Conservation (phyloP, 2,888 invertebrate genomes). For the Venusia cambrica region DNA sequence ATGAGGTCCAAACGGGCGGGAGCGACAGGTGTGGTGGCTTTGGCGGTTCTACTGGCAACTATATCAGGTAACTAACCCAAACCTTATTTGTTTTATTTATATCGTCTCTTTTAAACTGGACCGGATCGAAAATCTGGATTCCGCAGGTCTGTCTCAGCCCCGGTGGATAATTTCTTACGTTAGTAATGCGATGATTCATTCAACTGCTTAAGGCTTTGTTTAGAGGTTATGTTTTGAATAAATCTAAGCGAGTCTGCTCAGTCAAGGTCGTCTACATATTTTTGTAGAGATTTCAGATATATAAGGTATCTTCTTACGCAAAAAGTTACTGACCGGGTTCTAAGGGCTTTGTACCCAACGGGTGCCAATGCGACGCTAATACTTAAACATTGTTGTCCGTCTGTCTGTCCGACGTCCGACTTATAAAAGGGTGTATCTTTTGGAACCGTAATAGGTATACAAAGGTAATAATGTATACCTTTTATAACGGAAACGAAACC, state of each 20-base stretch:
- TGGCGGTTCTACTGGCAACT: slow-evolving; percentile 66
- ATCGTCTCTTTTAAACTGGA: slow-evolving; percentile 8
- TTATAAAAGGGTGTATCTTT: no score
- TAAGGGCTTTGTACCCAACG: no score
- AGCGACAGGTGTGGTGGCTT: slow-evolving; percentile 76
- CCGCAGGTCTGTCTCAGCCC: neutral
- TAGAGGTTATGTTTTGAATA: slow-evolving; percentile 46
- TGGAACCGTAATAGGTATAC: no score
- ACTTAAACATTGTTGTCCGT: no score
- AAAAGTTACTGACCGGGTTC: no score
- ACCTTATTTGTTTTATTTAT: slow-evolving; percentile 11
- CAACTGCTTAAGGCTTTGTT: slow-evolving; percentile 27
- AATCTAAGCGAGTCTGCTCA: slow-evolving; percentile 7
- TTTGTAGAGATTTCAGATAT: neutral
- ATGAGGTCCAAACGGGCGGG: slow-evolving; percentile 64
- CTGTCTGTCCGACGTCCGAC: no score
- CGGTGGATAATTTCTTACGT: slow-evolving; percentile 27
- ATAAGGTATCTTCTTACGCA: no score
- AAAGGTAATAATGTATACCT: no score
- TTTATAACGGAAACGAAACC: no score
- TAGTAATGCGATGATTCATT: slow-evolving; percentile 46
- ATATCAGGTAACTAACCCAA: slow-evolving; percentile 65
- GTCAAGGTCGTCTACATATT: slow-evolving; percentile 15
- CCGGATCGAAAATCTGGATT: slow-evolving; percentile 2
- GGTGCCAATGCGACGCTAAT: no score